Percentiles rank a stretch among this genome's conserved stretches.
Conservation (phyloP, 2,888 invertebrate genomes). For the Rhopalosiphum nymphaeae region DNA sequence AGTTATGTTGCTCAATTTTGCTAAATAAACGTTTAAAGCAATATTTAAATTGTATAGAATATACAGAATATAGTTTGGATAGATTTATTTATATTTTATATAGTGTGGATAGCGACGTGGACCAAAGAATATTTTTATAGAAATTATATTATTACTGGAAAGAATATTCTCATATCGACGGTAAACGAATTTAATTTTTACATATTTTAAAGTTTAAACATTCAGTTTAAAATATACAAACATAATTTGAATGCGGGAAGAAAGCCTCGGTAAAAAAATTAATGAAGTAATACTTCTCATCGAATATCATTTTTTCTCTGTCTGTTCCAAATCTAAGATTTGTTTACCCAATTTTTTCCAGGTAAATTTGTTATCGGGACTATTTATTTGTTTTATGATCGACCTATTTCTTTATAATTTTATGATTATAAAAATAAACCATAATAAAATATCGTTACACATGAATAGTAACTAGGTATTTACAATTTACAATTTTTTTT, state of each 20-base stretch:
- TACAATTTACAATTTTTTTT: not conserved
- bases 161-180: not conserved
- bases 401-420: not conserved
- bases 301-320: not conserved
- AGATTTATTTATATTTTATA: no score
- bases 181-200: not conserved
- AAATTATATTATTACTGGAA: not conserved
- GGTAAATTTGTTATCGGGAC: not conserved
- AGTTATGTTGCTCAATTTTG: not conserved
- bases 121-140: not conserved
- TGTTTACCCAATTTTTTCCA: not conserved
- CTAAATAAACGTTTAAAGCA: not conserved
- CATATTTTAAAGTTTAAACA: not conserved
- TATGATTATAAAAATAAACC: not conserved
- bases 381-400: not conserved
- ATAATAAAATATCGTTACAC: not conserved
- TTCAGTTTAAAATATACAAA: not conserved
- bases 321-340: not conserved
- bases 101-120: not conserved
- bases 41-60: not conserved
- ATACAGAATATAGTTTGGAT: no score
- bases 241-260: not conserved
- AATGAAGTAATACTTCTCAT: not conserved
- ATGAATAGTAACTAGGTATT: not conserved
- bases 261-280: not conserved